Evolutionary conservation across 2,888 invertebrate species (phyloP).

Genomic region (Himalopsyche kuldschensis): DNA sequence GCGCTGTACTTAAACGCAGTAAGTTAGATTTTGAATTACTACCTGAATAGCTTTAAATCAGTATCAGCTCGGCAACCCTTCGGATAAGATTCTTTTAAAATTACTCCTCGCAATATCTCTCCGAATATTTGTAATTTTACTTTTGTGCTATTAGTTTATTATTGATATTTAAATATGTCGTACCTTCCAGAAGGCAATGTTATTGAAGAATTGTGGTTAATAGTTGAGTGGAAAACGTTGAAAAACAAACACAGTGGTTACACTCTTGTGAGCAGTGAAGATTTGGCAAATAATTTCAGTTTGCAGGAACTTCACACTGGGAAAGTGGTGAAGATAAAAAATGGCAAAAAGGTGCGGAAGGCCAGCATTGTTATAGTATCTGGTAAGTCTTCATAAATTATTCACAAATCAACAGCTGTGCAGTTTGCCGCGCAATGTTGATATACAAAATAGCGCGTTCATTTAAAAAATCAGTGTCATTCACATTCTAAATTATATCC

Average conservation of each 20-base stretch:
- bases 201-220: conserved; percentile 30
- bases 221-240: conserved; percentile 32
- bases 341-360: conserved; percentile 12
- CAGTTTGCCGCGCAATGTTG: too few species aligned
- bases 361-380: conserved; percentile 40
- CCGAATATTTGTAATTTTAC: background rate
- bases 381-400: conserved; percentile 19
- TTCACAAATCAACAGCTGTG: too few species aligned
- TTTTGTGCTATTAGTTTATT: background rate
- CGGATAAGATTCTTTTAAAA: background rate
- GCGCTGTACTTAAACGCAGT: background rate
- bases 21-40: background rate
- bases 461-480: too few species aligned
- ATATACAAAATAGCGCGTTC: too few species aligned
- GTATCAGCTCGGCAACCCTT: background rate
- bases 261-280: conserved; percentile 22
- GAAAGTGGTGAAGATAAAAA: conserved; percentile 33
- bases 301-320: conserved; percentile 37
- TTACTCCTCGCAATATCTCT: background rate
- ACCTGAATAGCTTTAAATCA: background rate
- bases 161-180: background rate
- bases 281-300: conserved; percentile 16
- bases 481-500: too few species aligned
- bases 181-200: conserved; percentile 23
- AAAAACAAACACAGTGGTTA: conserved; percentile 21